A percentile compares a stretch with the other conserved stretches of the same genome.
Conservation (phyloP, 2,113 vertebrate species). For the Pongo abelii region DNA sequence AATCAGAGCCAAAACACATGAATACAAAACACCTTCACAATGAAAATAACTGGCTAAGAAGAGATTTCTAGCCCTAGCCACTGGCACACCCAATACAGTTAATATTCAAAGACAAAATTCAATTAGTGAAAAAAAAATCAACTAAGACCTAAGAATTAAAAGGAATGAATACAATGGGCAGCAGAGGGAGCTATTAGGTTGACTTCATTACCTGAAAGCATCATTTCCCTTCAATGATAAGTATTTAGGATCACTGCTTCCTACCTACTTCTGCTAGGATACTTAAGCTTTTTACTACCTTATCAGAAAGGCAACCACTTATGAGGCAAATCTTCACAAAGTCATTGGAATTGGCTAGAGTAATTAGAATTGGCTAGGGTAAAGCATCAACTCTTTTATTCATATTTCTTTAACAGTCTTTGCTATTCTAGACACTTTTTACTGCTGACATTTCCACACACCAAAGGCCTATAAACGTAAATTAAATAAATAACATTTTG, state of each 20-base stretch:
- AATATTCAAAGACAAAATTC: constrained; percentile 16
- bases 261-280: background rate
- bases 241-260: background rate
- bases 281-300: background rate
- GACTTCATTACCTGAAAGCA: background rate
- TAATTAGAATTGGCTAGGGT: background rate
- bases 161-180: constrained; percentile 18
- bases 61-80: background rate
- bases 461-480: background rate
- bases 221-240: too few relatives aligned
- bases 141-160: background rate
- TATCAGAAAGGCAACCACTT: background rate
- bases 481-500: background rate
- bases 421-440: background rate
- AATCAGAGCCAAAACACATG: background rate
- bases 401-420: background rate
- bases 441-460: background rate
- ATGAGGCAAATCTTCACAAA: background rate
- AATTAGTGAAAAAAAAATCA: background rate
- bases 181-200: constrained; percentile 71
- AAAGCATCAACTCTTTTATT: background rate
- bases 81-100: background rate
- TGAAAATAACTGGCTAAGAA: background rate
- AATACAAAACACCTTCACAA: background rate
- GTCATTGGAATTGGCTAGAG: background rate